Evolutionary conservation across 2,888 invertebrate species (phyloP).

Genomic region (Eudemis profundana): DNA sequence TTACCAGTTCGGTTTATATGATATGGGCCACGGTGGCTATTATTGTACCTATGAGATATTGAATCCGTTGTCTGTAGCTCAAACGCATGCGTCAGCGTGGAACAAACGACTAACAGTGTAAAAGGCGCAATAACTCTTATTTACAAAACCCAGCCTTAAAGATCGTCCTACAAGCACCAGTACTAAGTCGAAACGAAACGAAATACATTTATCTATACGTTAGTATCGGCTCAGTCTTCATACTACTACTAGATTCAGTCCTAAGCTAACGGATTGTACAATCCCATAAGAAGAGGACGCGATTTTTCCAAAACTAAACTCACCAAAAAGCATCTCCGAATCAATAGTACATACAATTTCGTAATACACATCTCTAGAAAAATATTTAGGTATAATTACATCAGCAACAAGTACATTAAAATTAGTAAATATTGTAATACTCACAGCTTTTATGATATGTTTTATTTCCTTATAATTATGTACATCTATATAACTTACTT

Average conservation of each 20-base stretch:
- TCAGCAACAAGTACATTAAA: slow-evolving; percentile 81
- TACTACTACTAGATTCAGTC: slow-evolving; percentile 83
- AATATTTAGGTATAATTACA: slow-evolving; percentile 83
- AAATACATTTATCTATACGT: slow-evolving; percentile 82
- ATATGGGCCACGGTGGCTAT: too few species aligned
- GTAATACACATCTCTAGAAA: slow-evolving; percentile 84
- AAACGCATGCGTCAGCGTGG: slow-evolving; percentile 51
- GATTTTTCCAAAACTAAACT: slow-evolving; percentile 78
- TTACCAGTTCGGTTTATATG: too few species aligned
- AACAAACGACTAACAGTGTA: slow-evolving; percentile 71
- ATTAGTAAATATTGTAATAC: slow-evolving; percentile 83
- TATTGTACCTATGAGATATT: background rate
- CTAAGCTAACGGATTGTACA: slow-evolving; percentile 82
- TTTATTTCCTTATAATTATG: slow-evolving; percentile 75
- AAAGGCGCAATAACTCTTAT: slow-evolving; percentile 80
- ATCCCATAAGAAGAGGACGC: slow-evolving; percentile 85
- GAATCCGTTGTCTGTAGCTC: slow-evolving; percentile 53
- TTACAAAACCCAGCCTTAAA: slow-evolving; percentile 84
- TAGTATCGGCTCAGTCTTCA: slow-evolving; percentile 83
- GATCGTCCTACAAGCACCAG: slow-evolving; percentile 85
- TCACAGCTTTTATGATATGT: slow-evolving; percentile 85
- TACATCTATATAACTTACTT: slow-evolving; percentile 72
- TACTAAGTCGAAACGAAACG: slow-evolving; percentile 82
- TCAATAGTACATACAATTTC: slow-evolving; percentile 76
- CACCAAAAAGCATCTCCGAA: slow-evolving; percentile 79